A percentile compares a stretch with the other conserved stretches of the same genome.
These are phyloP conservation scores for Clavelina lepadiformis DNA, from an alignment of 23 tunicate species.

Conservation along the genomic window DNA sequence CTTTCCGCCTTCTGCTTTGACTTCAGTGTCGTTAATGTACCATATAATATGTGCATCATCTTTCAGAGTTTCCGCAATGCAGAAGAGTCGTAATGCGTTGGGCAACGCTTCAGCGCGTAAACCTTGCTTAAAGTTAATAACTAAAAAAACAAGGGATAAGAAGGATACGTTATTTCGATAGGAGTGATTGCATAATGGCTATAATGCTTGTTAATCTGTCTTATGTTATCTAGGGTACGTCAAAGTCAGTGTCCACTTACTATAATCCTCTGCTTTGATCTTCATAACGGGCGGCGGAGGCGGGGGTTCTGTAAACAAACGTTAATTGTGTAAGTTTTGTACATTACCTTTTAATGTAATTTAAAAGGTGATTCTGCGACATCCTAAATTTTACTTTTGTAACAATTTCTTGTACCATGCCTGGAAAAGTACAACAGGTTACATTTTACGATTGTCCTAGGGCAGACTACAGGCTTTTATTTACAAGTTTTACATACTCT, in stretches of 20 bases:
- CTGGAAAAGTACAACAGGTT: neutral
- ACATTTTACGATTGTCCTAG: too few relatives aligned
- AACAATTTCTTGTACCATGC: too few relatives aligned
- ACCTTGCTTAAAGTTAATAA: constrained; percentile 90
- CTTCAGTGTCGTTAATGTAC: constrained; percentile 64
- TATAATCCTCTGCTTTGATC: constrained; percentile 53
- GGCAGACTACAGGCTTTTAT: too few relatives aligned
- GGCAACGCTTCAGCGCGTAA: constrained; percentile 74
- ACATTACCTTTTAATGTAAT: too few relatives aligned
- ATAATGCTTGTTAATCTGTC: neutral
- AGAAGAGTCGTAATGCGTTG: constrained; percentile 62
- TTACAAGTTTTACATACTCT: constrained; percentile 60
- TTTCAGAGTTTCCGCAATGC: constrained; percentile 65
- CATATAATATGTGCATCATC: constrained; percentile 72
- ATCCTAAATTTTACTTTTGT: too few relatives aligned
- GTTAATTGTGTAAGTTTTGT: neutral
- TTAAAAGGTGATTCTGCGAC: too few relatives aligned
- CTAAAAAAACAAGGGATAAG: constrained; percentile 18
- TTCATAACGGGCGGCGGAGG: constrained; percentile 82
- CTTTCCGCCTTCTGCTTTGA: constrained; percentile 17
- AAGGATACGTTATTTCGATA: neutral
- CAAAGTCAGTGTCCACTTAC: constrained; percentile 19
- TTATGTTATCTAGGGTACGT: neutral
- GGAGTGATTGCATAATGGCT: neutral
- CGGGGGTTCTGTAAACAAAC: constrained; percentile 54